A percentile compares a stretch with the other conserved stretches of the same genome.
Conservation (phyloP, 64 coral and sea anemone genomes). For the Dendrophyllia cribrosa region DNA sequence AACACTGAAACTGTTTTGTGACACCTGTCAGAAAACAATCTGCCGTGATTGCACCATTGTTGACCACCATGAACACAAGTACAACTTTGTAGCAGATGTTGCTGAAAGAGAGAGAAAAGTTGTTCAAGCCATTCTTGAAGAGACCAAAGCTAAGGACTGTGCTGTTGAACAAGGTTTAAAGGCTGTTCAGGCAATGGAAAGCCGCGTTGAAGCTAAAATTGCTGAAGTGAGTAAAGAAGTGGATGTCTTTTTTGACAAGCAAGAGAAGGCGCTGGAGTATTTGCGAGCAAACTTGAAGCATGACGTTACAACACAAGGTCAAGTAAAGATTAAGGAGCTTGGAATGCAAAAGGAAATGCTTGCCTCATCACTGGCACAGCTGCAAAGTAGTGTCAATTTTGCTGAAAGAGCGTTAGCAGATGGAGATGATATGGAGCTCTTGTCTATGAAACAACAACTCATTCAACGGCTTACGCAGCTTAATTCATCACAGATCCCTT, state of each 20-base stretch:
- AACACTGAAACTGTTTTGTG: conserved; percentile 36
- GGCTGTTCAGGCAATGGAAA: not conserved
- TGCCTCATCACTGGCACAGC: not conserved
- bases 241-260: not conserved
- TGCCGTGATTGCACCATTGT: conserved; percentile 71
- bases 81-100: conserved; percentile 17
- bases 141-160: not conserved
- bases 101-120: not conserved
- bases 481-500: not conserved
- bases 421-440: not conserved
- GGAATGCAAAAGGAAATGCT: not conserved
- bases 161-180: not conserved
- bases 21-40: conserved; percentile 45
- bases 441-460: not conserved
- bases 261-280: not conserved
- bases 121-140: not conserved
- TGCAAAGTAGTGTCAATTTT: not conserved
- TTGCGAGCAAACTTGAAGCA: not conserved
- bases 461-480: not conserved
- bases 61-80: conserved; percentile 43
- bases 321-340: not conserved
- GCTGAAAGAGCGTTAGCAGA: not conserved
- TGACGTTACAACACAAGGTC: not conserved
- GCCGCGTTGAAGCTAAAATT: not conserved
- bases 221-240: not conserved